Evolutionary conservation across 2,888 invertebrate species (phyloP).

Genomic region (Troglohyphantes excavatus): DNA sequence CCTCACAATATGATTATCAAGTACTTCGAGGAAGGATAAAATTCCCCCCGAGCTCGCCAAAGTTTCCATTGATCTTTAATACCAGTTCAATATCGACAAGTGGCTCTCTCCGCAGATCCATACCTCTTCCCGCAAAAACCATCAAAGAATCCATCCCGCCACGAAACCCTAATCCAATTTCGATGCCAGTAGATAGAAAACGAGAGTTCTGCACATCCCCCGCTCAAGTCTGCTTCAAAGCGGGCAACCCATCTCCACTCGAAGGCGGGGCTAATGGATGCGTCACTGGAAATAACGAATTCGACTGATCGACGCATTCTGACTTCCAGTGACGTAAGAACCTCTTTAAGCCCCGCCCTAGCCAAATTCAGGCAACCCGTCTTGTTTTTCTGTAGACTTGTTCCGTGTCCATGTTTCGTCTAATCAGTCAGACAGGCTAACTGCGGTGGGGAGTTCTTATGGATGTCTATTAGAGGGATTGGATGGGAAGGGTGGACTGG

Average conservation of each 20-base stretch:
- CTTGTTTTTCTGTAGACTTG: too few species aligned
- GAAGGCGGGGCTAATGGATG: too few species aligned
- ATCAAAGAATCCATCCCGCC: conserved; percentile 24
- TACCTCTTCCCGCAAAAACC: not conserved
- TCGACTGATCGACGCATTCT: too few species aligned
- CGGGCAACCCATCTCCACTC: too few species aligned
- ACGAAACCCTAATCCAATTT: conserved; percentile 56
- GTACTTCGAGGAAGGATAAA: not conserved
- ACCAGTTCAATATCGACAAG: conserved; percentile 61
- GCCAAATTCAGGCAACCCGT: too few species aligned
- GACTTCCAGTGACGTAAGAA: too few species aligned
- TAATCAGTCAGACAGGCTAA: conserved; percentile 59
- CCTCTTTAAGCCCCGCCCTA: too few species aligned
- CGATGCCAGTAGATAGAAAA: conserved; percentile 2
- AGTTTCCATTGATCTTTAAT: conserved; percentile 2
- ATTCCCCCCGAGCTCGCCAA: not conserved
- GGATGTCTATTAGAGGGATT: conserved; percentile 47
- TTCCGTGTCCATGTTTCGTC: conserved; percentile 36
- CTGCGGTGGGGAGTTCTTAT: not conserved
- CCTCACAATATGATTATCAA: not conserved
- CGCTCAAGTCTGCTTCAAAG: too few species aligned
- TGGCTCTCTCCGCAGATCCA: conserved; percentile 7
- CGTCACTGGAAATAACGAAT: too few species aligned
- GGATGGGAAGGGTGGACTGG: conserved; percentile 3
- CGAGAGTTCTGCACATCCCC: conserved; percentile 28